phyloP scores from a whole-genome alignment of 2,888 invertebrate genomes.

The Ecliptopera silaceata region DNA sequence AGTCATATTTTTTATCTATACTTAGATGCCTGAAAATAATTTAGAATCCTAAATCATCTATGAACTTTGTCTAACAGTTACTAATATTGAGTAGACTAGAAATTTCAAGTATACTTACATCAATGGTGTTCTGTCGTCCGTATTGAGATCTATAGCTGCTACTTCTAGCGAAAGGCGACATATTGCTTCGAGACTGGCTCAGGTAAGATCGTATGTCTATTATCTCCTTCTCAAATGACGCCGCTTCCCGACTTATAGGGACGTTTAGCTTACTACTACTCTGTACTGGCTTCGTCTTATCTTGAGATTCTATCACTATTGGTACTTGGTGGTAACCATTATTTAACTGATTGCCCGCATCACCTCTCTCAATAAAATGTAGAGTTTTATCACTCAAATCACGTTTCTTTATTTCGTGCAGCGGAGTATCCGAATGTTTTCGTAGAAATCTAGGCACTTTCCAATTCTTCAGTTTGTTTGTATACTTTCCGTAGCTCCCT shows the following conservation, averaged over 20 bases:
- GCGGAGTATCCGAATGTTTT: slow-evolving; percentile 82
- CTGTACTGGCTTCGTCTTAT: slow-evolving; percentile 51
- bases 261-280: slow-evolving; percentile 73
- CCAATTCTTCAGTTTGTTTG: slow-evolving; percentile 85
- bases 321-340: slow-evolving; percentile 87
- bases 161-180: slow-evolving; percentile 87
- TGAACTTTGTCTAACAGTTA: too few relatives aligned
- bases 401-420: slow-evolving; percentile 73
- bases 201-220: slow-evolving; percentile 89
- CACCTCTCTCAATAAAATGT: slow-evolving; percentile 64
- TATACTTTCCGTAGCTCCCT: slow-evolving; percentile 84
- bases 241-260: slow-evolving; percentile 73
- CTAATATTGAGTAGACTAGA: neutral
- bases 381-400: slow-evolving; percentile 67
- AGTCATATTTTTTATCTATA: too few relatives aligned
- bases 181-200: slow-evolving; percentile 88
- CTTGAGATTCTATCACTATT: slow-evolving; percentile 83
- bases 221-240: slow-evolving; percentile 84
- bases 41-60: too few relatives aligned
- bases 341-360: slow-evolving; percentile 55
- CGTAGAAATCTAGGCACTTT: slow-evolving; percentile 87
- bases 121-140: slow-evolving; percentile 82
- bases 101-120: slow-evolving; percentile 53
- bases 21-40: too few relatives aligned
- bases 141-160: slow-evolving; percentile 88